phyloP scores from a whole-genome alignment of 2,113 vertebrate genomes.

The Gopherus evgoodei region DNA sequence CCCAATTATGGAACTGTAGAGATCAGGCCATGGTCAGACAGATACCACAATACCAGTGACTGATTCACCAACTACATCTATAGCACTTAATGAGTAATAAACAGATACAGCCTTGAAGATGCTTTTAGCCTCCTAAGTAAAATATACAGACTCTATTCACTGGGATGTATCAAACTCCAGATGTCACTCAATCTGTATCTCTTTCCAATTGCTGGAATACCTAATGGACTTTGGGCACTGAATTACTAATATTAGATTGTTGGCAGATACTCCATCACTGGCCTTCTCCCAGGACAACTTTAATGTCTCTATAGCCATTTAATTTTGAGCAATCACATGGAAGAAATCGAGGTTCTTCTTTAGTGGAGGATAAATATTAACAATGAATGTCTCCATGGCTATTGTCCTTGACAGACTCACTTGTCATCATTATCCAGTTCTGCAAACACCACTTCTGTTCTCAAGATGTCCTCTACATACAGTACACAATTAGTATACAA shows the following conservation, averaged over 20 bases:
- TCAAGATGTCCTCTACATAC: background rate
- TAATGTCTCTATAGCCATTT: constrained; percentile 5
- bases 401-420: constrained; percentile 14
- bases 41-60: accelerated
- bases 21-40: constrained; percentile 8
- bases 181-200: constrained; percentile 18
- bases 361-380: constrained; percentile 35
- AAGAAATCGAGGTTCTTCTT: constrained; percentile 54
- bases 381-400: constrained; percentile 5
- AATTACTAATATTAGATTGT: constrained; percentile 34
- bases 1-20: background rate
- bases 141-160: background rate
- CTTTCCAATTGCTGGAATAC: background rate
- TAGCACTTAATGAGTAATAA: background rate
- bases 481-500: background rate
- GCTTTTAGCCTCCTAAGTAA: background rate
- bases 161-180: constrained; percentile 23
- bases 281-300: constrained; percentile 26
- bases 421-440: constrained; percentile 34
- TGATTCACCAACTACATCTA: background rate
- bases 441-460: constrained; percentile 9
- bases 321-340: constrained; percentile 9
- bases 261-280: background rate
- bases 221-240: background rate
- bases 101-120: accelerated